Evolutionary conservation across 2,888 invertebrate genomes (phyloP), one percentile per base, ranked within the genome.

Genomic region (Hirtodrosophila histrioides): DNA sequence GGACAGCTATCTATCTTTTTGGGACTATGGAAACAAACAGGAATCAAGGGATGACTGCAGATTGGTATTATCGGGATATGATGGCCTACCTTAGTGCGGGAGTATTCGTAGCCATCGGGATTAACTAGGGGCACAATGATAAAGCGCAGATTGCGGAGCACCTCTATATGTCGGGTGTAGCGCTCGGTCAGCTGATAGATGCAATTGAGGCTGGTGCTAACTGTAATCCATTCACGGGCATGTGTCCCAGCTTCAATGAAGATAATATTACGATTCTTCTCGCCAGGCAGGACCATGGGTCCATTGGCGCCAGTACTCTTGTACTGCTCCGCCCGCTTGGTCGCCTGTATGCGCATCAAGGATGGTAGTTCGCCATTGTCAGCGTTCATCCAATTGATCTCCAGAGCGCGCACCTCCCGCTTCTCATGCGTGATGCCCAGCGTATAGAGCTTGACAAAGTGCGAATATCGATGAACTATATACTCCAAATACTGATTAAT

Each of bases 101-200:
- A 92, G 88, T 92, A 95, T 73, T 94, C 94, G 78, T 95, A 95
- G 0, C 95, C 95, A 89, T 96, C 95, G 23, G 95, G 95, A 90
- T 96, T 96, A 9, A 94, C 92, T 0, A 94, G 89, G 0, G 95
- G 95, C 55, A 95, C 87, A 36, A 95, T 92, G 72, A 94, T 94
- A 93, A 95, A 95, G 79, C 95, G 94, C 24, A 94, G 91, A 40
- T 92, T 91, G 5, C 93, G 91, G n/a, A 94, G 86, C 5, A 95
- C 86, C 46, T 87, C 88, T 33, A 91, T 91, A 50, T 92, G 88
- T 3, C 85, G 83, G 2, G 90, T 86, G 54, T 90, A 85, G 49
- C 93, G 92, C 53, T 93, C 93, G 5, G 94, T 93, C 60, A 95
- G 88, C 53, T 94, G 92, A 71, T 93, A 92, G 33, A 95, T 93